Evolutionary conservation across 2,797 vertebrate species (phyloP), one percentile per base, ranked within the genome.

Genomic region (Manis crassicaudata): DNA sequence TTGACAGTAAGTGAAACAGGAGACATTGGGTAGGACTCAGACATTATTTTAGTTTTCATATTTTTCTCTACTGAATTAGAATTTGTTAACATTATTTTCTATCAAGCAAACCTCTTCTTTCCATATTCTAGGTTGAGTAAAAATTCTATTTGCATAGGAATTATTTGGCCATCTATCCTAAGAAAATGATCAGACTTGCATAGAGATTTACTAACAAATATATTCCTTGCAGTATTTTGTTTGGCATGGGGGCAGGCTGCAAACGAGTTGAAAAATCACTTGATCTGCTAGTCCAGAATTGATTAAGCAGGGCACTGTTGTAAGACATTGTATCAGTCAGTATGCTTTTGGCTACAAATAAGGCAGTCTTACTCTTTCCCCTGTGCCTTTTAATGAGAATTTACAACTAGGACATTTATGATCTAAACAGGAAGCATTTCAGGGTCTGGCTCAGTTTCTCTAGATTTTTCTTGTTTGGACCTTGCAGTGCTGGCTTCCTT

Each of bases 41-140:
- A 85, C 37, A 80, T 94, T 68, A 56, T 77, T 95, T 79, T 90
- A 68, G 29, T 96, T 96, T 90, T 62, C 56, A 46, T 89, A 32
- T 32, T 86, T 87, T 83, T 81, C 16, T 89, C 18, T 93, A 37
- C 37, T 65, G 40, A 85, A 43, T 89, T 93, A 70, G 20, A 76
- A 76, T 95, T 77, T 52, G 5, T 87, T 82, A 56, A 56, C 3
- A 37, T 63, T 77, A 37, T 83, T 92, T 87, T 75, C 56, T 83
- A 46, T 79, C 9, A 83, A n/a, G 65, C 9, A 84, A 68, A 80
- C 7, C n/a, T 76, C 11, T 58, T 56, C 29, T 18, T 35, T 40
- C 46, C 29, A 9, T 40, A 65, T 76, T 81, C 60, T 92, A 21
- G 6, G 16, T 70, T 84, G 60, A 94, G 35, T 68, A 79, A 35